Percentiles rank a stretch among this genome's conserved stretches.
These are phyloP conservation scores for Plotosus lineatus DNA, from an alignment of 2,113 vertebrate species.

Conservation along the genomic window DNA sequence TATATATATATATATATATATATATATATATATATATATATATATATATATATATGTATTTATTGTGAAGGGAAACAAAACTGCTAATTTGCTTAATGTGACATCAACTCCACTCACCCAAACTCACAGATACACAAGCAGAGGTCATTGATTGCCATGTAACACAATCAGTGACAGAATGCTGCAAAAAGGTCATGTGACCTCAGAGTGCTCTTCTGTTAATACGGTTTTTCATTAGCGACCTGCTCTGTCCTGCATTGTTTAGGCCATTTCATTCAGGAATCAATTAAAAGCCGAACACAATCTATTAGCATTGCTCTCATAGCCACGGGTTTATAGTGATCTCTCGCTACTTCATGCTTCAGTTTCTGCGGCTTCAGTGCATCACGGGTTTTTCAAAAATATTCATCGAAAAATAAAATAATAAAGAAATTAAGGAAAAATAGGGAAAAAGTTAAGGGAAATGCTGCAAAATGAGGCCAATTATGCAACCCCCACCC, in stretches of 20 bases:
- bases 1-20: too few relatives aligned
- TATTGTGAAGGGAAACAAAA: background rate
- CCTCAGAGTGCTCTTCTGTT: background rate
- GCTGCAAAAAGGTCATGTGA: conserved; percentile 30
- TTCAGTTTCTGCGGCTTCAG: too few relatives aligned
- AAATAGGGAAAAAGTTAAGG: too few relatives aligned
- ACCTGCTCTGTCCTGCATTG: background rate
- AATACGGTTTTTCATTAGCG: background rate
- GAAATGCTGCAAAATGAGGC: too few relatives aligned
- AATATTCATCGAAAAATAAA: too few relatives aligned
- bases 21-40: too few relatives aligned
- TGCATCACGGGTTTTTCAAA: too few relatives aligned
- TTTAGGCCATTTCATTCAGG: conserved; percentile 26
- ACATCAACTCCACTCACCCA: background rate
- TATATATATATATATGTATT: too few relatives aligned
- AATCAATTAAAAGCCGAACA: conserved; percentile 35
- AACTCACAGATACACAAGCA: background rate
- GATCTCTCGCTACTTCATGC: too few relatives aligned
- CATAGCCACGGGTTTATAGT: background rate
- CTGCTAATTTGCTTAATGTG: conserved; percentile 20
- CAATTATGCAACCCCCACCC: too few relatives aligned
- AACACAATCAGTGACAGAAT: background rate
- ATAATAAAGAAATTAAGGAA: too few relatives aligned
- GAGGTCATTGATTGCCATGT: conserved; percentile 4
- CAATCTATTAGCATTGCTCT: background rate